Evolutionary conservation across 2,113 vertebrate genomes (phyloP).

Genomic region (Malaclemys terrapin): DNA sequence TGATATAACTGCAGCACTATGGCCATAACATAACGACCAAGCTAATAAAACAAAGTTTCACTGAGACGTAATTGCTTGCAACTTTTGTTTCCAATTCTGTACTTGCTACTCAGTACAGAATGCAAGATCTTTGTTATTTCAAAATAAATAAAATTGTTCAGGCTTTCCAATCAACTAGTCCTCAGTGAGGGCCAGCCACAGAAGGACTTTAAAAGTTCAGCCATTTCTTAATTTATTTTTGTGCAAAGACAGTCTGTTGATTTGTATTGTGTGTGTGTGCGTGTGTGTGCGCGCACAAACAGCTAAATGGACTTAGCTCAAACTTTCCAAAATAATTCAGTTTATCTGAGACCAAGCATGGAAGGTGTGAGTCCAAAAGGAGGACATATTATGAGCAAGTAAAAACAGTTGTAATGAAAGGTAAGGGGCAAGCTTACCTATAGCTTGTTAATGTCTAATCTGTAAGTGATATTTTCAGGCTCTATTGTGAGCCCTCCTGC

Average conservation of each 20-base stretch:
- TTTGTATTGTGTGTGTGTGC: rapidly evolving
- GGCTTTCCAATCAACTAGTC: constrained; percentile 17
- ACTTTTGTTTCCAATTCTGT: constrained; percentile 9
- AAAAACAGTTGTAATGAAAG: neutral
- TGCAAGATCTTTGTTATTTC: neutral
- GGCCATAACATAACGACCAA: neutral
- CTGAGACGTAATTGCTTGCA: constrained; percentile 6
- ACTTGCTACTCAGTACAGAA: constrained; percentile 31
- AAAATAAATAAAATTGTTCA: neutral
- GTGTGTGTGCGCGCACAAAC: neutral
- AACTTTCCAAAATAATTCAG: neutral
- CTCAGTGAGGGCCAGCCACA: neutral
- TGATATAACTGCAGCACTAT: constrained; percentile 30
- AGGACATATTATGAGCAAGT: neutral
- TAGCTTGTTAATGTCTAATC: neutral
- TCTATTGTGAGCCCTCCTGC: neutral
- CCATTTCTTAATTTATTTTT: neutral
- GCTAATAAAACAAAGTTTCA: neutral
- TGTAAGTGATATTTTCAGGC: neutral
- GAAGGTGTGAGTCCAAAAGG: neutral
- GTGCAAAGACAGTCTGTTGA: neutral
- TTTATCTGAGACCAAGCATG: neutral
- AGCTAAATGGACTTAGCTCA: neutral
- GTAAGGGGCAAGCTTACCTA: neutral
- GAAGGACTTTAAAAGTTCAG: neutral